Conservation (phyloP, 1,140 invertebrate species). For the Lasioglossum albipes region DNA sequence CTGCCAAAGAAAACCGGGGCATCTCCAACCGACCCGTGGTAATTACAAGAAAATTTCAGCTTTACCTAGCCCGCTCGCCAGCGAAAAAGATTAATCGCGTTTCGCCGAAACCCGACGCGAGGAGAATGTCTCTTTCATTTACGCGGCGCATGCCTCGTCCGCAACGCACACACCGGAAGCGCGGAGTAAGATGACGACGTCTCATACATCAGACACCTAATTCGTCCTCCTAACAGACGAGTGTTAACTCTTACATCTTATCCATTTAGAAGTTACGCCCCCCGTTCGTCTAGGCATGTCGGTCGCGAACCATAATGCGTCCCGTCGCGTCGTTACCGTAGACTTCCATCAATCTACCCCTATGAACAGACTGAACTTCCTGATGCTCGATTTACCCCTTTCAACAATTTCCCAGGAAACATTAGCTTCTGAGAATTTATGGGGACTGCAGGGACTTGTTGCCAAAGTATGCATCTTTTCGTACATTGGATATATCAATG, state of each 20-base stretch:
- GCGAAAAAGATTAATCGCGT: slow-evolving; percentile 42
- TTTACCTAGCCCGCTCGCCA: slow-evolving; percentile 8
- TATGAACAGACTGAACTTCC: background rate
- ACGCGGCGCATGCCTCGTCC: slow-evolving; percentile 27
- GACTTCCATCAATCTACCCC: slow-evolving; percentile 31
- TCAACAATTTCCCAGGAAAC: background rate
- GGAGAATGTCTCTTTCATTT: slow-evolving; percentile 58
- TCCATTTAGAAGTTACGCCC: slow-evolving; percentile 74
- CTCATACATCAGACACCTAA: slow-evolving; percentile 71
- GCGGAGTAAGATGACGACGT: slow-evolving; percentile 44
- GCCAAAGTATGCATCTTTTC: too few species aligned
- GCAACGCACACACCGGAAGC: slow-evolving; percentile 25
- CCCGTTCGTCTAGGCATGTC: slow-evolving; percentile 56
- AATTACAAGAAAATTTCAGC: slow-evolving; percentile 42
- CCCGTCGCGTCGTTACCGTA: slow-evolving; percentile 31
- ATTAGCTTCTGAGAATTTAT: too few species aligned
- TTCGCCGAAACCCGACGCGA: slow-evolving; percentile 34
- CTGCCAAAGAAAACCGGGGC: slow-evolving; percentile 20
- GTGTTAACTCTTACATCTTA: slow-evolving; percentile 74
- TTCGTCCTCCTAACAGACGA: slow-evolving; percentile 61
- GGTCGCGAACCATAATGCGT: slow-evolving; percentile 67
- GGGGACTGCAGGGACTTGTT: too few species aligned
- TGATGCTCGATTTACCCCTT: background rate
- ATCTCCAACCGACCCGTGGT: slow-evolving; percentile 15
- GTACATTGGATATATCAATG: too few species aligned